These are phyloP conservation scores for Prorops nasuta DNA, from an alignment of 1,140 invertebrate genomes.

Conservation along the genomic window DNA sequence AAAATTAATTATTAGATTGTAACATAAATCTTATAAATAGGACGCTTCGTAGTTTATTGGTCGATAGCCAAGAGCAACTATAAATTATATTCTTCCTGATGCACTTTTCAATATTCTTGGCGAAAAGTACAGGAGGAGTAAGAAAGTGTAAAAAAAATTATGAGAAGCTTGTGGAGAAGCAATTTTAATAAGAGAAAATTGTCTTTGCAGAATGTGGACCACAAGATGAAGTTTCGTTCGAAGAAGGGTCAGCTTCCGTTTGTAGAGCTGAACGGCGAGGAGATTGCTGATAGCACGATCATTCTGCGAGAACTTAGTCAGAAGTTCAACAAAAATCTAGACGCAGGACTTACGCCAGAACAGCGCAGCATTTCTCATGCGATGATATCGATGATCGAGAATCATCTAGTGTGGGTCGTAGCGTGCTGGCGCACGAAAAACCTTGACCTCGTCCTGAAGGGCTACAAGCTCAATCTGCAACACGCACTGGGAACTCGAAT, in stretches of 20 bases:
- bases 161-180: conserved; percentile 5
- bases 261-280: conserved; percentile 89
- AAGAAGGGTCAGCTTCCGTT: conserved; percentile 92
- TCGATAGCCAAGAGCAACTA: too few relatives aligned
- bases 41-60: too few relatives aligned
- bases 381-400: conserved; percentile 94
- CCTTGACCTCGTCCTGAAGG: conserved; percentile 79
- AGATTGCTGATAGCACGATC: conserved; percentile 85
- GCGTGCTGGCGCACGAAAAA: conserved; percentile 87
- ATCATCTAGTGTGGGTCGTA: conserved; percentile 87
- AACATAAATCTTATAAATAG: too few relatives aligned
- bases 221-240: conserved; percentile 89
- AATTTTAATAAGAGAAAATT: too few relatives aligned
- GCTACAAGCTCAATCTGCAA: conserved; percentile 88
- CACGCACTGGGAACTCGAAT: conserved; percentile 81
- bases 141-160: conserved; percentile 14
- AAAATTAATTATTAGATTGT: too few relatives aligned
- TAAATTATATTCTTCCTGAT: too few relatives aligned
- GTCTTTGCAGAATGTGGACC: conserved; percentile 85
- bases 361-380: conserved; percentile 86
- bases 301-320: conserved; percentile 84
- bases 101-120: too few relatives aligned
- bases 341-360: conserved; percentile 74
- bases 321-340: conserved; percentile 80
- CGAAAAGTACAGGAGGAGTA: too few relatives aligned